These are phyloP conservation scores for Aphrophora alni DNA, from an alignment of 2,888 invertebrate genomes.

Conservation along the genomic window DNA sequence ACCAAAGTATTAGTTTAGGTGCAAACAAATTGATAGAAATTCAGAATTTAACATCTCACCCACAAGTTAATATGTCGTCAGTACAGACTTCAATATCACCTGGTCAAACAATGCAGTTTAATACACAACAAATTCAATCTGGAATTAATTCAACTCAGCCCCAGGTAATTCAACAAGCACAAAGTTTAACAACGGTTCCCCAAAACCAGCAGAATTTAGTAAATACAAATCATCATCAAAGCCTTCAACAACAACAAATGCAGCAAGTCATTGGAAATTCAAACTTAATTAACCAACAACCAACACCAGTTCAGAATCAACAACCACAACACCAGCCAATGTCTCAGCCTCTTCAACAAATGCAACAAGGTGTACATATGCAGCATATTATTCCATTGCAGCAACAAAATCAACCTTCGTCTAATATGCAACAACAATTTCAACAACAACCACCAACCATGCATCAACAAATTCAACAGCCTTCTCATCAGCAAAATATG, in stretches of 20 bases:
- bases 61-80: conserved; percentile 37
- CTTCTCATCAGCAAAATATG: conserved; percentile 47
- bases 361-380: conserved; percentile 60
- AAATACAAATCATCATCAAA: conserved; percentile 52
- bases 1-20: conserved; percentile 19
- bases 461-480: conserved; percentile 46
- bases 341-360: conserved; percentile 58
- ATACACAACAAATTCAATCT: conserved; percentile 47
- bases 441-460: conserved; percentile 60
- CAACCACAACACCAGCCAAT: conserved; percentile 46
- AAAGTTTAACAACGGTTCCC: conserved; percentile 49
- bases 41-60: conserved; percentile 15
- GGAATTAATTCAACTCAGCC: conserved; percentile 39
- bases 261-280: conserved; percentile 53
- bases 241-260: conserved; percentile 54
- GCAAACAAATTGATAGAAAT: not conserved
- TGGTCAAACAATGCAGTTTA: conserved; percentile 54
- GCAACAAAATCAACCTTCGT: conserved; percentile 49
- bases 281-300: conserved; percentile 31
- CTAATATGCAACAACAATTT: conserved; percentile 56
- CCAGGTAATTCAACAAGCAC: conserved; percentile 46
- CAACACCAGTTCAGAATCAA: conserved; percentile 44
- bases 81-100: conserved; percentile 51
- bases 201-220: conserved; percentile 50
- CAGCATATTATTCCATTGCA: conserved; percentile 52